These are phyloP conservation scores for Sander lucioperca DNA, from an alignment of 2,113 vertebrate genomes.

Conservation along the genomic window DNA sequence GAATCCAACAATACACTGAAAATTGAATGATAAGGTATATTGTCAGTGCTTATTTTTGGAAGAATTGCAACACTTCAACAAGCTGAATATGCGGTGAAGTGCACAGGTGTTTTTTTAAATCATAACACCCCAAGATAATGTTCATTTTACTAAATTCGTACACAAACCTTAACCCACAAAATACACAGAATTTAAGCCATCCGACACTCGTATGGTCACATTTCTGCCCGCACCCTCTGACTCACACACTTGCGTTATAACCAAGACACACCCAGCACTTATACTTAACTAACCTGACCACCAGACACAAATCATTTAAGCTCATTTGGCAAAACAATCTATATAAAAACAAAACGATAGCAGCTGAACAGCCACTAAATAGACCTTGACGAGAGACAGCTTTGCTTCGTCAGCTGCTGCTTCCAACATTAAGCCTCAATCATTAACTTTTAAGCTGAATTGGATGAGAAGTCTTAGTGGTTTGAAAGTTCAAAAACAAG, in stretches of 20 bases:
- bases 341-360: neutral
- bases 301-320: neutral
- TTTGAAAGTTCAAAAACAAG: no score
- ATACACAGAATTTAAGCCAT: neutral
- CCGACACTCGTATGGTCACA: neutral
- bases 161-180: neutral
- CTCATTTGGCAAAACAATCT: neutral
- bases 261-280: neutral
- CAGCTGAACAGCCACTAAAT: neutral
- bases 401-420: neutral
- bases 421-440: neutral
- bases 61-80: neutral
- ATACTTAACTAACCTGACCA: constrained; percentile 2
- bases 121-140: neutral
- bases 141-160: neutral
- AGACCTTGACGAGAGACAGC: neutral
- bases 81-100: neutral
- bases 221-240: constrained; percentile 24
- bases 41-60: neutral
- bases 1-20: neutral
- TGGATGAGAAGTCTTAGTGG: no score
- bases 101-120: neutral
- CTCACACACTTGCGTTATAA: neutral
- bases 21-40: neutral
- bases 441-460: neutral